phyloP scores from a whole-genome alignment of 2,797 vertebrate species.

The Spea hammondii region DNA sequence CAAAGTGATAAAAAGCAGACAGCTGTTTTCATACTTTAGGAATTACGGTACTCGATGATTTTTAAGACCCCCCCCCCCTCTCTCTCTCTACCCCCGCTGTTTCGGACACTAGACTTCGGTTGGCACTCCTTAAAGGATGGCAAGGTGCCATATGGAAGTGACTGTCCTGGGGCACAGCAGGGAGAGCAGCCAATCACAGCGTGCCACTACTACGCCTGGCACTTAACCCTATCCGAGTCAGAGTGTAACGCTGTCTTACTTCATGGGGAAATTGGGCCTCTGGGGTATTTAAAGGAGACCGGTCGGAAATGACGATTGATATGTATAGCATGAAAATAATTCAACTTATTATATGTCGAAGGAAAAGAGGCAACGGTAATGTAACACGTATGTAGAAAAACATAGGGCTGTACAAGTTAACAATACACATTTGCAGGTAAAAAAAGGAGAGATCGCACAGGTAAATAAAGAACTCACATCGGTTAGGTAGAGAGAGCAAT shows the following conservation, averaged over 20 bases:
- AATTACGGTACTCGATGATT: too few relatives aligned
- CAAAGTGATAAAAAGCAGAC: too few relatives aligned
- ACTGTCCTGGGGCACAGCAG: conserved; percentile 19
- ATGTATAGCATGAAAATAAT: background rate
- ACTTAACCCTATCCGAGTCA: conserved; percentile 10
- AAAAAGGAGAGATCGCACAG: background rate
- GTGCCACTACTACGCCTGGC: background rate
- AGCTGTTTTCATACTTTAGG: too few relatives aligned
- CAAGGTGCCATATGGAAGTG: conserved; percentile 33
- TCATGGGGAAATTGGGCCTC: background rate
- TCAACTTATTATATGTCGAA: background rate
- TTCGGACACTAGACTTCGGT: conserved; percentile 15
- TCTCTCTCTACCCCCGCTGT: background rate
- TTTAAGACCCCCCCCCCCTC: background rate
- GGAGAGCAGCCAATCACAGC: conserved; percentile 1
- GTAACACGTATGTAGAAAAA: too few relatives aligned
- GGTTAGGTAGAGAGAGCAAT: background rate
- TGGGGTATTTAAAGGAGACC: background rate
- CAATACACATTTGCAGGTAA: too few relatives aligned
- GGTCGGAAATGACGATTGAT: background rate
- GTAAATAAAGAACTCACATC: background rate
- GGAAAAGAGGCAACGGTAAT: too few relatives aligned
- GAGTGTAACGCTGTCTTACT: background rate
- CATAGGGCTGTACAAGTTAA: too few relatives aligned
- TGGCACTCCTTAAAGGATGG: conserved; percentile 41